Evolutionary conservation across 2,113 vertebrate species (phyloP).

Genomic region (Varanus salvator): DNA sequence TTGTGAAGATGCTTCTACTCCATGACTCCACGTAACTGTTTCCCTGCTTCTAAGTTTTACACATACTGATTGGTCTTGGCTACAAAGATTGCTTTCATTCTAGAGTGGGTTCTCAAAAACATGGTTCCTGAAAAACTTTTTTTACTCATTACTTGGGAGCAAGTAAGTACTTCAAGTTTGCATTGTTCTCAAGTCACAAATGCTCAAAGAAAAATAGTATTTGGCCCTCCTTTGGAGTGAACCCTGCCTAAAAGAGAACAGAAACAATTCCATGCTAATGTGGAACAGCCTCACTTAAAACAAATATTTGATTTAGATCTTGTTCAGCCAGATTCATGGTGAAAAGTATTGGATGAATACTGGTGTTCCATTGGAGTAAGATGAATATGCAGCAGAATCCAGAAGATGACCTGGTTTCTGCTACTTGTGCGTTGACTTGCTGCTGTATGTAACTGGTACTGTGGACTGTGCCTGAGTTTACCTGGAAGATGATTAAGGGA

Average conservation of each 20-base stretch:
- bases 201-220: neutral
- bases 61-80: neutral
- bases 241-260: too few relatives aligned
- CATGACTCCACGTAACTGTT: neutral
- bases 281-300: neutral
- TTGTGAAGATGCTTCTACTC: neutral
- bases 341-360: neutral
- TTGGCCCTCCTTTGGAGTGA: neutral
- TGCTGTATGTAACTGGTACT: too few relatives aligned
- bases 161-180: neutral
- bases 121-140: neutral
- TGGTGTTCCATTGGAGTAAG: too few relatives aligned
- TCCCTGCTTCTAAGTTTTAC: neutral
- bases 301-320: neutral
- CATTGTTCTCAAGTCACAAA: neutral
- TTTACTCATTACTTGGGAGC: neutral
- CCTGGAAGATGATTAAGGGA: too few relatives aligned
- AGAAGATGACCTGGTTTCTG: too few relatives aligned
- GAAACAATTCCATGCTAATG: neutral
- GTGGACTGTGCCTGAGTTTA: too few relatives aligned
- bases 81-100: neutral
- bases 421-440: too few relatives aligned
- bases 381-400: too few relatives aligned
- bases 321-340: neutral
- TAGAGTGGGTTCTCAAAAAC: neutral